Percentiles rank a stretch among this genome's conserved stretches.
phyloP scores from a whole-genome alignment of 2,797 vertebrate species.

The Myiotriccus ornatus region DNA sequence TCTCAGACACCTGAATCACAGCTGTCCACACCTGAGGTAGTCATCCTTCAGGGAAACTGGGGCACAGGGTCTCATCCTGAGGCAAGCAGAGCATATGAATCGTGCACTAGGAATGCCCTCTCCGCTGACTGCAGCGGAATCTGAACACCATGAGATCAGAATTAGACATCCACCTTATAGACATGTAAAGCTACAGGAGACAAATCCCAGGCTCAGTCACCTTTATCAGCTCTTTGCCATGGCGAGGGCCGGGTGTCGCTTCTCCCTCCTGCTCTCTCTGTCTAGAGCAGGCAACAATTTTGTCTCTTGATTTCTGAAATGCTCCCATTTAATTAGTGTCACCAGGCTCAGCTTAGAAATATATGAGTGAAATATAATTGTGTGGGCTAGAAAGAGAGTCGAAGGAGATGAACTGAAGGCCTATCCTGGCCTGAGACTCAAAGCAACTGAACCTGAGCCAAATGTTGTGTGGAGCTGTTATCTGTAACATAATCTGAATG shows the following conservation, averaged over 20 bases:
- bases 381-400: not conserved
- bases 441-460: slow-evolving; percentile 35
- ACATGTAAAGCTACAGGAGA: not conserved
- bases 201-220: slow-evolving; percentile 6
- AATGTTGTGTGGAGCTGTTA: slow-evolving; percentile 1
- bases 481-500: not conserved
- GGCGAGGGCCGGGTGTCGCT: not conserved
- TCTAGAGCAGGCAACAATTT: slow-evolving; percentile 7
- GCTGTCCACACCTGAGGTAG: not conserved
- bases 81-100: not conserved
- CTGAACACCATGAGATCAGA: not conserved
- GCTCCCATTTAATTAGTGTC: slow-evolving; percentile 58
- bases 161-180: slow-evolving; percentile 14
- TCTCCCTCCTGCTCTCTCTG: not conserved
- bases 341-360: not conserved
- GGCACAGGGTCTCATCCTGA: not conserved
- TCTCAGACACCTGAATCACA: not conserved
- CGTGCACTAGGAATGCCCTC: not conserved
- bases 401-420: slow-evolving; percentile 13
- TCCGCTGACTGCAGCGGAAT: not conserved
- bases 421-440: not conserved
- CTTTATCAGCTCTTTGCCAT: not conserved
- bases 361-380: slow-evolving; percentile 52
- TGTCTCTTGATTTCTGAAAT: slow-evolving; percentile 47
- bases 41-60: not conserved